Percentiles rank a stretch among this genome's conserved stretches.
These are phyloP conservation scores for Siderastrea siderea DNA, from an alignment of 92 coral and sea anemone species.

Conservation along the genomic window DNA sequence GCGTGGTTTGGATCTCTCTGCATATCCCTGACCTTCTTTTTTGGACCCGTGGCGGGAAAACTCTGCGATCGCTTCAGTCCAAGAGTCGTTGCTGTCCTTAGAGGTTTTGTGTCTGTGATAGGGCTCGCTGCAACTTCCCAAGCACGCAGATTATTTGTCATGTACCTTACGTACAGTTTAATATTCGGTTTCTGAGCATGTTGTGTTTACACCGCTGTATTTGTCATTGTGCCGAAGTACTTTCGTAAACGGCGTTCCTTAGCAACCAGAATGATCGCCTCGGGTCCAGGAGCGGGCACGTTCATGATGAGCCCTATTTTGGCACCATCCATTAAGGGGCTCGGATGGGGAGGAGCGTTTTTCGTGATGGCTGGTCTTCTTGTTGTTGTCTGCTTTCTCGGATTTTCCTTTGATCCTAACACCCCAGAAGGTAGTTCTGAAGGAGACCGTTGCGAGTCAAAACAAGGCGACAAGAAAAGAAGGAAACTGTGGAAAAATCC, in stretches of 20 bases:
- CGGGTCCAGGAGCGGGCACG: conserved; percentile 68
- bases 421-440: no score
- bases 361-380: no score
- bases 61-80: conserved; percentile 55
- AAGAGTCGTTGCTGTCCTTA: conserved; percentile 48
- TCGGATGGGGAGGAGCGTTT: no score
- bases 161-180: conserved; percentile 57
- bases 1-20: conserved; percentile 67
- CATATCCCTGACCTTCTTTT: conserved; percentile 36
- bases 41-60: conserved; percentile 67
- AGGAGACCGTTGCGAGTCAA: no score
- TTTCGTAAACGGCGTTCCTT: conserved; percentile 41
- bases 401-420: no score
- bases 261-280: conserved; percentile 58
- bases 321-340: no score
- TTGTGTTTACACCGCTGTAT: conserved; percentile 54
- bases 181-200: conserved; percentile 59
- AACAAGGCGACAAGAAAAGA: no score
- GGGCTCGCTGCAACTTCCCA: conserved; percentile 53
- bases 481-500: no score
- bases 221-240: conserved; percentile 59
- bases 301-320: conserved; percentile 61
- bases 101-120: conserved; percentile 25
- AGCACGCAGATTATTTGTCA: conserved; percentile 45
- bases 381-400: no score